Evolutionary conservation across 2,888 invertebrate species (phyloP).

Genomic region (Coronaproctus castanopsis): DNA sequence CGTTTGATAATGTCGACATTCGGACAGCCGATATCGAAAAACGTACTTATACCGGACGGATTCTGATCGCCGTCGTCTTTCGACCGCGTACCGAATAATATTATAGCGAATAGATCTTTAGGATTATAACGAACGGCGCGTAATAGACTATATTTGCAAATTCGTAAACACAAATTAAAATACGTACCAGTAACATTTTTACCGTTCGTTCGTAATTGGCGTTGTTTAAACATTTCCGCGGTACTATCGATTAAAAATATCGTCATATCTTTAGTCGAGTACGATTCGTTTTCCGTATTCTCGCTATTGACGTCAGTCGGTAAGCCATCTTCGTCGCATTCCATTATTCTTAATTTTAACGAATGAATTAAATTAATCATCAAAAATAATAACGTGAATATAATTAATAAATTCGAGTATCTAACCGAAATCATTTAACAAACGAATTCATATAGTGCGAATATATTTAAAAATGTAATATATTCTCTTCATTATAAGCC

Average conservation of each 20-base stretch:
- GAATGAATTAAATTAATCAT: too few relatives aligned
- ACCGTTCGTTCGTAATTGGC: too few relatives aligned
- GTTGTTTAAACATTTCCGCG: slow-evolving; percentile 4
- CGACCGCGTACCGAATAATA: slow-evolving; percentile 7
- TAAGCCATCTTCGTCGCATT: too few relatives aligned
- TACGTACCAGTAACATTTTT: neutral
- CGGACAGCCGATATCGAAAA: slow-evolving; percentile 4
- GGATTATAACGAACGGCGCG: slow-evolving; percentile 4
- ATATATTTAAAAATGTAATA: too few relatives aligned
- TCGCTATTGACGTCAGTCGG: too few relatives aligned
- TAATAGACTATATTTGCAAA: slow-evolving; percentile 3
- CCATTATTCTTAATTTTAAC: too few relatives aligned
- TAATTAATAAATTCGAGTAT: too few relatives aligned
- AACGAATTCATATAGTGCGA: too few relatives aligned
- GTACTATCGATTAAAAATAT: slow-evolving; percentile 10
- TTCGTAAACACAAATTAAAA: slow-evolving; percentile 2
- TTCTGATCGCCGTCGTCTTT: slow-evolving; percentile 4
- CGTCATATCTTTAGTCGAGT: neutral
- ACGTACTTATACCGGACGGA: slow-evolving; percentile 6
- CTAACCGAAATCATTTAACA: too few relatives aligned
- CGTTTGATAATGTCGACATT: slow-evolving; percentile 6
- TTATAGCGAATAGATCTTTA: slow-evolving; percentile 8
- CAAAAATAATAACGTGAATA: too few relatives aligned
- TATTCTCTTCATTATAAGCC: too few relatives aligned
- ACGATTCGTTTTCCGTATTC: neutral